These are phyloP conservation scores for Drosophila mayaguana DNA, from an alignment of 2,888 invertebrate genomes.

Conservation along the genomic window DNA sequence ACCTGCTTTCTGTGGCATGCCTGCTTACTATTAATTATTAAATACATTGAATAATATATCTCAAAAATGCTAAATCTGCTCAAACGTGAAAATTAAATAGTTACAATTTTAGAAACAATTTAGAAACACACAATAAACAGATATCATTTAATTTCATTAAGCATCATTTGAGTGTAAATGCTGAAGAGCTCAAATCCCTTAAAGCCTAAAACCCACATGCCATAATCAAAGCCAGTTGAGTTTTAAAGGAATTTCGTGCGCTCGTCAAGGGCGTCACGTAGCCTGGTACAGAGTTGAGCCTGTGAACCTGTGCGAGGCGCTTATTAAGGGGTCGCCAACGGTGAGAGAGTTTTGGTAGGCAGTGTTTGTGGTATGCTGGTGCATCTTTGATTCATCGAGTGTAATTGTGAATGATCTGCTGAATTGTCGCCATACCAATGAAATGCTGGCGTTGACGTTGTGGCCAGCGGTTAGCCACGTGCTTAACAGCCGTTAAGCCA, in stretches of 20 bases:
- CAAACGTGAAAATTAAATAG: too few species aligned
- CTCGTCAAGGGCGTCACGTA: constrained; percentile 32
- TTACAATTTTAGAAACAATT: too few species aligned
- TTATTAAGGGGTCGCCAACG: constrained; percentile 31
- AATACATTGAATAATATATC: too few species aligned
- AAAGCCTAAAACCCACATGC: neutral
- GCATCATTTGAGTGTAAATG: neutral
- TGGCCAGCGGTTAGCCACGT: constrained; percentile 26
- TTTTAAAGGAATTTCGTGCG: constrained; percentile 20
- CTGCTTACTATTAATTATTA: too few species aligned
- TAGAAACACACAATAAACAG: too few species aligned
- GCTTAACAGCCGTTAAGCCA: constrained; percentile 32
- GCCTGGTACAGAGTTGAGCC: neutral
- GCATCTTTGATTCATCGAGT: constrained; percentile 46
- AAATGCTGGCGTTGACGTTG: constrained; percentile 21
- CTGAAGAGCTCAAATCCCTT: too few species aligned
- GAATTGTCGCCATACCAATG: constrained; percentile 34
- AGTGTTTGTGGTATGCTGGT: constrained; percentile 24
- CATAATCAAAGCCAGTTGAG: neutral
- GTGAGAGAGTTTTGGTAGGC: constrained; percentile 5
- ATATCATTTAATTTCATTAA: neutral
- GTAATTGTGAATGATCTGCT: constrained; percentile 39
- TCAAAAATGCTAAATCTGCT: too few species aligned
- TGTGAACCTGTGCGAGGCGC: constrained; percentile 24
- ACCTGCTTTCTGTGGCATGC: too few species aligned